Evolutionary conservation across 2,888 invertebrate genomes (phyloP).

Genomic region (Deroplatys truncata): DNA sequence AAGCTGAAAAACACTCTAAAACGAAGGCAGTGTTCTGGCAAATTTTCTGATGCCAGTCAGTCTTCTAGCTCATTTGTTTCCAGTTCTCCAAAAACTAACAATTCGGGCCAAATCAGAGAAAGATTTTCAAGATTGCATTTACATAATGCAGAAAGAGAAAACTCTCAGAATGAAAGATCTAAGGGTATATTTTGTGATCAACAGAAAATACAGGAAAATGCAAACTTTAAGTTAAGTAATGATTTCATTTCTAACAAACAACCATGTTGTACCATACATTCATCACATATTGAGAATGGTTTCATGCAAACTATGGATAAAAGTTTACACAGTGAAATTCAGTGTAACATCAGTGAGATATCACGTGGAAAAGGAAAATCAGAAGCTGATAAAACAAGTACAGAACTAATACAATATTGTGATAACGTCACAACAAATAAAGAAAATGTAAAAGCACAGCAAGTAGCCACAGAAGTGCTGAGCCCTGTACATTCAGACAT

Average conservation of each 20-base stretch:
- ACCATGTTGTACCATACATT: not conserved
- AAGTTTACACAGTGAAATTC: not conserved
- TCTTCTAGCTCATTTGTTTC: too few relatives aligned
- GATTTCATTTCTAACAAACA: not conserved
- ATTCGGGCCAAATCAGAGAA: not conserved
- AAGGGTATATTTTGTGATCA: not conserved
- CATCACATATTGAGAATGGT: not conserved
- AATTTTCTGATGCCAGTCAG: too few relatives aligned
- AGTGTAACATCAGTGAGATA: not conserved
- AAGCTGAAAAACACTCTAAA: too few relatives aligned
- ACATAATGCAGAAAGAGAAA: not conserved
- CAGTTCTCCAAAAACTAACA: not conserved
- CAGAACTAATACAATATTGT: not conserved
- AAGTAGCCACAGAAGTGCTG: not conserved
- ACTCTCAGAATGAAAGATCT: not conserved
- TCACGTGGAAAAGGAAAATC: not conserved
- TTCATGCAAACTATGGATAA: not conserved
- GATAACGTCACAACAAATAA: not conserved
- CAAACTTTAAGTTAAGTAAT: too few relatives aligned
- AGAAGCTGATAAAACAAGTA: not conserved
- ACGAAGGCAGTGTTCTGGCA: too few relatives aligned
- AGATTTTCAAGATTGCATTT: not conserved
- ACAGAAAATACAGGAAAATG: not conserved
- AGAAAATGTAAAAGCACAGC: not conserved
- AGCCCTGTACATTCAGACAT: too few relatives aligned